A percentile compares a stretch with the other conserved stretches of the same genome.
phyloP scores from a whole-genome alignment of 1,140 invertebrate genomes.

The Ceratina calcarata region DNA sequence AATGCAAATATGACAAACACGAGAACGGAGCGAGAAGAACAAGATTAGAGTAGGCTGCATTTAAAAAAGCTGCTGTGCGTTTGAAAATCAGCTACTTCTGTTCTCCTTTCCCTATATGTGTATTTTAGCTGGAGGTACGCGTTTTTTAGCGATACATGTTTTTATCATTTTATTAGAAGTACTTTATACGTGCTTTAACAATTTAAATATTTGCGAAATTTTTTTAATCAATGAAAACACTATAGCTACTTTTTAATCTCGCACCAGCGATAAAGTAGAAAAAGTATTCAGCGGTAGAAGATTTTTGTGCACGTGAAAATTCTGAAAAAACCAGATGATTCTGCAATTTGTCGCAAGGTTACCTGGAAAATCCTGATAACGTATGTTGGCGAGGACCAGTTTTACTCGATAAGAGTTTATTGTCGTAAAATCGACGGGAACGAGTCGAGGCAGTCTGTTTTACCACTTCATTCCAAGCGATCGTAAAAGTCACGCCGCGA shows the following conservation, averaged over 20 bases:
- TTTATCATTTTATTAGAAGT: too few species aligned
- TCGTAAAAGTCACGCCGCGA: slow-evolving; percentile 40
- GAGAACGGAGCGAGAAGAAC: slow-evolving; percentile 28
- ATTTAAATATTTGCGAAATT: too few species aligned
- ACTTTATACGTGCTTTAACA: too few species aligned
- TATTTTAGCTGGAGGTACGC: background rate
- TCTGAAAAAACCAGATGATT: too few species aligned
- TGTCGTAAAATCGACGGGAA: slow-evolving; percentile 42
- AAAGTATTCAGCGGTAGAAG: background rate
- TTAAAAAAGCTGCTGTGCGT: slow-evolving; percentile 52
- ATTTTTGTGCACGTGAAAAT: too few species aligned
- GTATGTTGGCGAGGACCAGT: background rate
- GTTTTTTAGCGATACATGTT: background rate
- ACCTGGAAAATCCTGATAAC: background rate
- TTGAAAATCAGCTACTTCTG: slow-evolving; percentile 28
- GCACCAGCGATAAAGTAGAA: too few species aligned
- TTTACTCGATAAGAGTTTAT: slow-evolving; percentile 34
- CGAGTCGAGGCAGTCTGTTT: slow-evolving; percentile 23
- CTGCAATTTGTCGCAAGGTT: background rate
- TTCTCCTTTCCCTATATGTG: background rate
- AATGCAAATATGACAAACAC: slow-evolving; percentile 54
- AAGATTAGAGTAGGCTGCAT: slow-evolving; percentile 3
- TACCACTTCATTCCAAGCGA: slow-evolving; percentile 26
- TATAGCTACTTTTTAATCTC: too few species aligned
- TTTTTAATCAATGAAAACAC: too few species aligned